Percentiles rank a stretch among this genome's conserved stretches.
Conservation (phyloP, 2,113 vertebrate species). For the Microtus pennsylvanicus region DNA sequence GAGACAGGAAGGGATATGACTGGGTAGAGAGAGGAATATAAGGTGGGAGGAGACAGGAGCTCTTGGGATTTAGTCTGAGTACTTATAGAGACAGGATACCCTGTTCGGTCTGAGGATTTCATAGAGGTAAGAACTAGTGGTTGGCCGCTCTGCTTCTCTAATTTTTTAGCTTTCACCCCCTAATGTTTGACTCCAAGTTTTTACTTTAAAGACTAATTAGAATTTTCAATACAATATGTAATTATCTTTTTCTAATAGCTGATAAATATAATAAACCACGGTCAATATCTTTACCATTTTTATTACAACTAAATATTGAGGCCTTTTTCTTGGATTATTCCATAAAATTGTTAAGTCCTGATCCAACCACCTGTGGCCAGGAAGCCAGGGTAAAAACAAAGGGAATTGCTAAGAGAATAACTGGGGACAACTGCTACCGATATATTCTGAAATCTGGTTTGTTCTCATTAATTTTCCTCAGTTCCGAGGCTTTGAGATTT, state of each 20-base stretch:
- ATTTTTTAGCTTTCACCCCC: no score
- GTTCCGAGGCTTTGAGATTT: conserved; percentile 22
- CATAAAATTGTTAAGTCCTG: neutral
- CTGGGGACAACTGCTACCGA: neutral
- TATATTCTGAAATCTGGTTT: neutral
- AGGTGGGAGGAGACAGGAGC: no score
- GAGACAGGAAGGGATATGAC: no score
- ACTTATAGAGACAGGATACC: no score
- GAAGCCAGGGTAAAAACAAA: neutral
- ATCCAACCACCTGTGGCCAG: neutral
- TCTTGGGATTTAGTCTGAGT: no score
- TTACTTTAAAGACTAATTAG: no score
- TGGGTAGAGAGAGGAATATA: no score
- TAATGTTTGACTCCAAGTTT: no score
- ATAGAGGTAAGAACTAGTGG: no score
- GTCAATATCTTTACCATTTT: neutral
- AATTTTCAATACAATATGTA: neutral
- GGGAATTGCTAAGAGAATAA: neutral
- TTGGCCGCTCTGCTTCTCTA: no score
- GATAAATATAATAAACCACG: neutral
- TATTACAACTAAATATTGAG: neutral
- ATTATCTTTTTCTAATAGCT: neutral
- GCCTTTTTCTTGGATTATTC: neutral
- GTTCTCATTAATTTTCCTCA: neutral
- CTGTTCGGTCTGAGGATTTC: no score